These are phyloP conservation scores for Dinoponera quadriceps DNA, from an alignment of 1,140 invertebrate species.

Conservation along the genomic window DNA sequence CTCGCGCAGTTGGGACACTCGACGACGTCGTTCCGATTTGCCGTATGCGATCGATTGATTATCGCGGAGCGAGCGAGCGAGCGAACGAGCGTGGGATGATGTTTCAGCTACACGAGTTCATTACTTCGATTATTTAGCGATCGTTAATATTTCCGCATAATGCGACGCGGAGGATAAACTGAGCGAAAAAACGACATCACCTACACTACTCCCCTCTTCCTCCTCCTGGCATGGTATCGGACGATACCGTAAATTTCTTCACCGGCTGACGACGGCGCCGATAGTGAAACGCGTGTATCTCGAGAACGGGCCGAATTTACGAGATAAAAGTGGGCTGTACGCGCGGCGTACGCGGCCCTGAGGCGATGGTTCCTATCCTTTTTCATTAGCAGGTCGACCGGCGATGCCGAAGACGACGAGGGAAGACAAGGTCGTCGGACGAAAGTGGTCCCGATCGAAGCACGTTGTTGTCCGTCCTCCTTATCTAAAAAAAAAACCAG, in stretches of 20 bases:
- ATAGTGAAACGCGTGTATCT: slow-evolving; percentile 7
- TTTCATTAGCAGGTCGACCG: background rate
- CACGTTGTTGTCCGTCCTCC: background rate
- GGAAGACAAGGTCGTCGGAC: slow-evolving; percentile 1
- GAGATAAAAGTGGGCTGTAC: slow-evolving; percentile 2
- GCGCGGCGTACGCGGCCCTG: background rate
- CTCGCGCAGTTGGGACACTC: slow-evolving; percentile 11
- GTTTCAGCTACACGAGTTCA: slow-evolving; percentile 1
- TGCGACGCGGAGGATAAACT: background rate
- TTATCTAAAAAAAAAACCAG: slow-evolving; percentile 45
- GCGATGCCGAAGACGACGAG: slow-evolving; percentile 12
- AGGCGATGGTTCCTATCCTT: background rate
- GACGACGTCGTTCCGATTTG: slow-evolving; percentile 20
- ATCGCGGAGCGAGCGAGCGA: background rate
- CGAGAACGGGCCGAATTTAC: slow-evolving; percentile 22
- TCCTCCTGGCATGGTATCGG: background rate
- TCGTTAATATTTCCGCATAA: slow-evolving; percentile 6
- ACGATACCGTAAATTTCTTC: slow-evolving; percentile 4
- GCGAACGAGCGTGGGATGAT: slow-evolving; percentile 3
- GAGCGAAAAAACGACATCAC: background rate
- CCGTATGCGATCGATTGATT: slow-evolving; percentile 19
- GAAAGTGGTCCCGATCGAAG: slow-evolving; percentile 14
- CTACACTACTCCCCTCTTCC: background rate
- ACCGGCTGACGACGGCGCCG: background rate
- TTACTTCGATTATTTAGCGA: slow-evolving; percentile 25